Base-by-base conservation (phyloP, 2,113 vertebrate species). In the Parotia lawesii region DNA sequence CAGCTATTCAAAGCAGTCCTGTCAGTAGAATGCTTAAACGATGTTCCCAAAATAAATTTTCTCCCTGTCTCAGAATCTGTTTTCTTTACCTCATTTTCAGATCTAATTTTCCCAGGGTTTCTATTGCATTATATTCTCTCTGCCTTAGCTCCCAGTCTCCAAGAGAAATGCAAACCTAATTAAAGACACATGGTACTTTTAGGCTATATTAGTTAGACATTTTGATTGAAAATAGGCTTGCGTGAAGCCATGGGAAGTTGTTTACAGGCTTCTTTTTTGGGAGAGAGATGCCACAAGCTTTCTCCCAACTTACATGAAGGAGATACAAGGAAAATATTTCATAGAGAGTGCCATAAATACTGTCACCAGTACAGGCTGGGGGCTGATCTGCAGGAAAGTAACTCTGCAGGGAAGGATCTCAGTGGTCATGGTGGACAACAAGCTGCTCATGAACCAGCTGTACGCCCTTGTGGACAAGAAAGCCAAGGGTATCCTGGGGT, bases 131-230 rank as follows among this genome's bases (percentile, higher is more conserved):
- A 94, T 44, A 44, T 58, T 89, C 60, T 91, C 38, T 82, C 74
- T 87, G 62, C 33, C 31, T 38, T 82, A 35, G 33, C 74, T 94
- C 47, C 38, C 84, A 73, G 77, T 21, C 84, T 94, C 62, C 67
- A 83, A 58, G 62, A 95, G 74, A 94, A 95, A 87, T 40, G 38
- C 54, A 94, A 94, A 94, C 58, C 58, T 89, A 96, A 94, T 95
- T 92, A 89, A 94, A 92, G 70, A 85, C 71, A 89, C 35, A 61
- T 76, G 78, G 54, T 70, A 58, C 87, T 91, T 85, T 77, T 71
- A 91, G 44, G 29, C 54, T 82, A 5, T 71, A 21, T 74, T 71
- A 47, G 11, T 74, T 70, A 84, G 53, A 70, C 0, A 2, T 61
- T 61, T 65, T 44, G 54, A 87, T 87, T 58, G 38, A 81, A 87